Evolutionary conservation across 1,140 invertebrate genomes (phyloP), one percentile per base, ranked within the genome.

Genomic region (Portunus trituberculatus): DNA sequence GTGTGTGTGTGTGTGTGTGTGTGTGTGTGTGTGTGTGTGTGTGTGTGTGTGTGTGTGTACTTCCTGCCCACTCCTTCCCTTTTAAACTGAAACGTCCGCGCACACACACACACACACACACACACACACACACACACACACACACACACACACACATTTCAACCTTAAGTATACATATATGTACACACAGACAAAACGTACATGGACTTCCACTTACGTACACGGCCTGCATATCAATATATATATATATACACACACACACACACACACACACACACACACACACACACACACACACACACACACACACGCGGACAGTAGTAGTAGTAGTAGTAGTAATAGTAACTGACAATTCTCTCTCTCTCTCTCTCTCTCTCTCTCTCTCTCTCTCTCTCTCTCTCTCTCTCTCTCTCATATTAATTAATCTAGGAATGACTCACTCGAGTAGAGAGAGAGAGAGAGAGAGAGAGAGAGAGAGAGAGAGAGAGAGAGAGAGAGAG

Each of bases 71-170:
- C 67, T 76, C 67, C 67, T n/a, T 76, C n/a, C n/a, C 67, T 76
- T 59, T 59, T 59, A 59, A 59, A 59, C 89, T 32, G 20, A 39
- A 28, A 31, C 86, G 7, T 45, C 86, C 4, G 46, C 86, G 28
- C 83, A 84, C 83, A 82, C 76, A 28, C 89, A 90, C 89, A 90
- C 89, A 89, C 45, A 89, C 87, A 89, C 87, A 48, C 86, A 84
- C 83, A 84, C 83, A 82, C 76, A 28, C 89, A 90, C 89, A 90
- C 89, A 89, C 45, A 89, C 87, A 89, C 87, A 48, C 28, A 88
- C 83, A 88, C 86, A 88, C 86, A 88, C 86, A 88, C 86, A 84
- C 83, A 84, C 83, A 82, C 7, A 28, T 1, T 20, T 82, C 3
- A 28, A 82, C 76, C 16, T 25, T 28, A 82, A 1, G 28, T 82